Conservation (phyloP, 92 coral and sea anemone genomes). For the Virgularia gustaviana region DNA sequence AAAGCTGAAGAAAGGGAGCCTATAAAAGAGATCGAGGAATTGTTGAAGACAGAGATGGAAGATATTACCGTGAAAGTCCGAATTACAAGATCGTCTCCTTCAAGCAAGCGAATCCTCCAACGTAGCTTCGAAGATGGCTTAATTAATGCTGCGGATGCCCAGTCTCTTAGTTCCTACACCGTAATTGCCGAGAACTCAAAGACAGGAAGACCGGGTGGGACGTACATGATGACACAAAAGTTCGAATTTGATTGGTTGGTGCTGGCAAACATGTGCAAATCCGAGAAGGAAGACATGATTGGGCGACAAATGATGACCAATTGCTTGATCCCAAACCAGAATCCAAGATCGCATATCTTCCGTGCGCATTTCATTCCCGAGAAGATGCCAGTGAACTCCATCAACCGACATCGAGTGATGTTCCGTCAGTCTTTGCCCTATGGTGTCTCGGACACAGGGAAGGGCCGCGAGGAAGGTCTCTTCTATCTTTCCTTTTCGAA, state of each 20-base stretch:
- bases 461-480: constrained; percentile 62
- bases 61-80: neutral
- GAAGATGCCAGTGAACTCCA: constrained; percentile 52
- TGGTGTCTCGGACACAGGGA: constrained; percentile 48
- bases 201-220: constrained; percentile 57
- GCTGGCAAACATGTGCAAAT: constrained; percentile 63
- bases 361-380: constrained; percentile 70
- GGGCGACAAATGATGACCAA: constrained; percentile 62
- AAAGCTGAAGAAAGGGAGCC: constrained; percentile 51
- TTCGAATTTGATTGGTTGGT: constrained; percentile 72
- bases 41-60: constrained; percentile 9
- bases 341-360: constrained; percentile 57
- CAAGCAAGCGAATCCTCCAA: constrained; percentile 57
- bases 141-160: constrained; percentile 68
- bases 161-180: constrained; percentile 4
- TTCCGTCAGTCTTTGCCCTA: constrained; percentile 78
- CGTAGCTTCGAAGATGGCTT: constrained; percentile 65
- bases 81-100: constrained; percentile 12
- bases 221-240: constrained; percentile 68
- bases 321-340: constrained; percentile 56
- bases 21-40: constrained; percentile 43
- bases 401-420: constrained; percentile 52
- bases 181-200: constrained; percentile 15
- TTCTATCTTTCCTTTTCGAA: constrained; percentile 69
- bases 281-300: constrained; percentile 70